phyloP scores from a whole-genome alignment of 1,140 invertebrate genomes.

The Nilaparvata lugens region DNA sequence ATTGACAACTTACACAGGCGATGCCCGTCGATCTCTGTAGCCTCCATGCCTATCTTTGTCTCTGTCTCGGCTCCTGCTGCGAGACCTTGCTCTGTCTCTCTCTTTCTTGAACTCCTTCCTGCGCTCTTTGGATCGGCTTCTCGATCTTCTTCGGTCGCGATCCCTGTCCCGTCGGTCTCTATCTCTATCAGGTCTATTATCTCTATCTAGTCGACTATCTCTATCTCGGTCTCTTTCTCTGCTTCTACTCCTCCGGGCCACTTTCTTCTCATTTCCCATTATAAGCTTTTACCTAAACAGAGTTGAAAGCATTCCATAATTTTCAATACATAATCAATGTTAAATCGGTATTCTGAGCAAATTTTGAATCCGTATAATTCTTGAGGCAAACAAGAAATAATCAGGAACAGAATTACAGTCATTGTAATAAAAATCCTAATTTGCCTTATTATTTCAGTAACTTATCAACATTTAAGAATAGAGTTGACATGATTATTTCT shows the following conservation, averaged over 20 bases:
- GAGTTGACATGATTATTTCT: too few relatives aligned
- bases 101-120: constrained; percentile 19
- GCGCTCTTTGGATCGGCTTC: constrained; percentile 23
- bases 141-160: constrained; percentile 18
- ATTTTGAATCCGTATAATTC: too few relatives aligned
- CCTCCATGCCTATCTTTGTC: constrained; percentile 8
- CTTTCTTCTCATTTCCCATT: constrained; percentile 22
- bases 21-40: constrained; percentile 5
- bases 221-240: constrained; percentile 22
- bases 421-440: too few relatives aligned
- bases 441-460: too few relatives aligned
- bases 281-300: not conserved
- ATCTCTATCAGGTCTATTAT: constrained; percentile 11
- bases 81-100: constrained; percentile 19
- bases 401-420: too few relatives aligned
- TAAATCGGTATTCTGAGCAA: too few relatives aligned
- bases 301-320: too few relatives aligned
- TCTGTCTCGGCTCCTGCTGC: constrained; percentile 28
- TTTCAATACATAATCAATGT: too few relatives aligned
- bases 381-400: too few relatives aligned
- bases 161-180: constrained; percentile 12
- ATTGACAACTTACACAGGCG: not conserved
- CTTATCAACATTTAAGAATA: too few relatives aligned
- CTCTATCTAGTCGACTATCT: constrained; percentile 17
- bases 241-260: constrained; percentile 21